These are phyloP conservation scores for Brenthis ino DNA, from an alignment of 2,888 invertebrate species.

Conservation along the genomic window DNA sequence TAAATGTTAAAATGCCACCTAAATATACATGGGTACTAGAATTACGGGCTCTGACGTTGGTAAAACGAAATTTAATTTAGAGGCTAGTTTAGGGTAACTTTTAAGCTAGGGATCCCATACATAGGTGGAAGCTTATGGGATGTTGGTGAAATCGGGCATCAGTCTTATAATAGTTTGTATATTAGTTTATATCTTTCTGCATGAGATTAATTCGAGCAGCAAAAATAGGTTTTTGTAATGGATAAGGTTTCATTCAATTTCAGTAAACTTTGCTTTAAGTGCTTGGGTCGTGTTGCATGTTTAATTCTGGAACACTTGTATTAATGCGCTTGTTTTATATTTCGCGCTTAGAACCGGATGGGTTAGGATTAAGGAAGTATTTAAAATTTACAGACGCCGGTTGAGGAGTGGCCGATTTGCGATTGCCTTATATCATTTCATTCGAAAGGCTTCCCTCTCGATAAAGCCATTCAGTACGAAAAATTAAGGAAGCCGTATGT, in stretches of 20 bases:
- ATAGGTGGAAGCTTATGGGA: too few relatives aligned
- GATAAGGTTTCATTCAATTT: conserved; percentile 8
- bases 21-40: too few relatives aligned
- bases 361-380: conserved; percentile 15
- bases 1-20: too few relatives aligned
- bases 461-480: conserved; percentile 98
- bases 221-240: neutral
- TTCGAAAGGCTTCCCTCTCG: conserved; percentile 98
- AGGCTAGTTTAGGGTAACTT: too few relatives aligned
- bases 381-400: conserved; percentile 86
- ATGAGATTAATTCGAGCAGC: conserved; percentile 16
- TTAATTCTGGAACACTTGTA: conserved; percentile 16
- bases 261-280: conserved; percentile 19
- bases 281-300: conserved; percentile 3
- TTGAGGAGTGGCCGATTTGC: conserved; percentile 98
- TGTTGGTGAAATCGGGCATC: neutral
- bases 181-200: conserved; percentile 3
- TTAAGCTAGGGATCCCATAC: too few relatives aligned
- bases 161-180: neutral
- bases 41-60: too few relatives aligned
- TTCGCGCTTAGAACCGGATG: conserved; percentile 3
- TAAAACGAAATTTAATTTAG: too few relatives aligned
- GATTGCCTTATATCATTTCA: conserved; percentile 99
- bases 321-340: neutral
- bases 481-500: conserved; percentile 96